A percentile compares a stretch with the other conserved stretches of the same genome.
Evolutionary conservation across 2,888 invertebrate genomes (phyloP).

Genomic region (Sipha maydis): DNA sequence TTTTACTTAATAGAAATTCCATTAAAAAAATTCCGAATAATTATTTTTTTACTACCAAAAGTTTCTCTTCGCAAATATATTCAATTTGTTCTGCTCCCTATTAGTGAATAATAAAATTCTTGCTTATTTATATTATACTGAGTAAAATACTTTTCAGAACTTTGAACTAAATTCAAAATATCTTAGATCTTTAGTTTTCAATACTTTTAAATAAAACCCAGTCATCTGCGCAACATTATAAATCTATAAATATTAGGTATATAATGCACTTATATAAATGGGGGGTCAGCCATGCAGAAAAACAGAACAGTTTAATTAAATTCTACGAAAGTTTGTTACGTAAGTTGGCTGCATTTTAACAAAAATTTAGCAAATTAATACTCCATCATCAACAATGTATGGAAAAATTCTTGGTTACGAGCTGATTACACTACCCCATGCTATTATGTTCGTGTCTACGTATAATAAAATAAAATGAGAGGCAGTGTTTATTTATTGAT

Average conservation of each 20-base stretch:
- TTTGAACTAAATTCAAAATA: background rate
- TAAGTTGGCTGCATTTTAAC: background rate
- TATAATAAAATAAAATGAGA: too few species aligned
- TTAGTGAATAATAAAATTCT: too few species aligned
- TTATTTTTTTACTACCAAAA: too few species aligned
- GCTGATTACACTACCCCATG: background rate
- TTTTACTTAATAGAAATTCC: too few species aligned
- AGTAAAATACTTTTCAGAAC: background rate
- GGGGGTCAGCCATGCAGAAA: constrained; percentile 5
- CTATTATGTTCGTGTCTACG: too few species aligned
- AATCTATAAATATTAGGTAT: too few species aligned
- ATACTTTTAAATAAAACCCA: background rate
- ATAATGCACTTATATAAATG: background rate
- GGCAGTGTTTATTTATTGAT: too few species aligned
- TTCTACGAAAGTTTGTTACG: background rate
- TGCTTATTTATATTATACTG: too few species aligned
- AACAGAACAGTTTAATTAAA: constrained; percentile 37
- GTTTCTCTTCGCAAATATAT: too few species aligned
- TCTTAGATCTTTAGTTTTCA: background rate
- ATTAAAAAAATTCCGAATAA: too few species aligned
- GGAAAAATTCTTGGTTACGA: background rate
- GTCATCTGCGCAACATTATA: too few species aligned
- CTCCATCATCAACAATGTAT: background rate
- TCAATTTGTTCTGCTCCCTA: too few species aligned
- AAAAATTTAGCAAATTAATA: constrained; percentile 5